Base-by-base conservation (phyloP, 2,797 vertebrate species). In the Sebastolobus altivelis region DNA sequence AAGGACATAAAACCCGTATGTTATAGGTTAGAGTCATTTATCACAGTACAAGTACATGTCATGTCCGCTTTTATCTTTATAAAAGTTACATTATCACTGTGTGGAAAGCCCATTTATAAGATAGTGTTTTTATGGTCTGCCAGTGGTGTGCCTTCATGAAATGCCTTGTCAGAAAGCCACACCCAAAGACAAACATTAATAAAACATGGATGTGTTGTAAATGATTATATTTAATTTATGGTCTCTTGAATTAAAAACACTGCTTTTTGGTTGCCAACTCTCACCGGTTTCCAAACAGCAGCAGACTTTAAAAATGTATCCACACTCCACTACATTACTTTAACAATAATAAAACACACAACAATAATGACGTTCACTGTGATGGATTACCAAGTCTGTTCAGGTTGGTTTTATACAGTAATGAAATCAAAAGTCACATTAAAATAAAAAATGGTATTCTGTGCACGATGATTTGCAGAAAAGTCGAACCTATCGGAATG, bases 131-230 rank as follows among this genome's bases (percentile, higher is more conserved):
- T 63, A 62, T 12, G 13, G 72, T 71, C 75, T 58, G 49, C 10
- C 56, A 8, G 66, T 65, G 56, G 6, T 72, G 33, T 18, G 12
- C 8, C 43, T 60, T 65, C 20, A 55, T 68, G 63, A 86, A 59
- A 72, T 16, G 6, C 38, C 40, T 5, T 43, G 54, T 68, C 14
- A 33, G 62, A 71, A 70, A 79, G 52, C 74, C 46, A 54, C 66
- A 70, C n/a, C 63, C 27, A 40, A 72, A 72, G 58, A 59, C 63
- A 72, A 75, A 78, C 54, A 85, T 75, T 35, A 66, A 27, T 66
- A 20, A 77, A 69, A 66, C 75, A 62, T n/a, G 35, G 22, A 74
- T 74, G 72, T 63, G 70, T 33, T 75, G 22, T 20, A 33, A 60
- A 58, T 14, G 35, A 62, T 78, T 52, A 55, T n/a, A 40, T 79